Conservation (phyloP, 2,797 vertebrate genomes). For the Melanotaenia maccullochi region DNA sequence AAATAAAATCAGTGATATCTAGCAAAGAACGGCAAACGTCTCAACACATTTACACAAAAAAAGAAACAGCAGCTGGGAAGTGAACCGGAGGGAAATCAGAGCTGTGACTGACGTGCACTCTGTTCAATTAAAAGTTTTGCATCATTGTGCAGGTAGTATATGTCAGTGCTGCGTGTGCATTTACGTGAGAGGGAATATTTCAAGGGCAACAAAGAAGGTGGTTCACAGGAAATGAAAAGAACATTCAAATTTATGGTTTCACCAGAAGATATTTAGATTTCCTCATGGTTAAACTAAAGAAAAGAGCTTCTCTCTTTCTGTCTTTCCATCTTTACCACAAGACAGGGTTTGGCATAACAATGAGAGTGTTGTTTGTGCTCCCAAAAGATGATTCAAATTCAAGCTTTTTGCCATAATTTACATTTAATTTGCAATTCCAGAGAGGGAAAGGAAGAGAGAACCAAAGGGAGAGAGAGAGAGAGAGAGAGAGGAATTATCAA, state of each 20-base stretch:
- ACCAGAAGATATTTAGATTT: conserved; percentile 36
- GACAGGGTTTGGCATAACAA: conserved; percentile 39
- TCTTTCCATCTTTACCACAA: conserved; percentile 35
- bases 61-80: conserved; percentile 28
- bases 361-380: conserved; percentile 38
- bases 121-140: conserved; percentile 40
- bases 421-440: conserved; percentile 39
- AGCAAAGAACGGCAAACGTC: not conserved
- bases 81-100: conserved; percentile 52
- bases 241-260: conserved; percentile 43
- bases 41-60: conserved; percentile 12
- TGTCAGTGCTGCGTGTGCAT: conserved; percentile 8
- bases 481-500: conserved; percentile 7
- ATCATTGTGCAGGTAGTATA: conserved; percentile 24
- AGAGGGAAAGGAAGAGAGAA: conserved; percentile 8
- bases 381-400: conserved; percentile 51
- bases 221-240: conserved; percentile 40
- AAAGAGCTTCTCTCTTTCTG: conserved; percentile 3
- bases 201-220: conserved; percentile 18
- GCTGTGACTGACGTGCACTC: conserved; percentile 40
- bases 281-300: conserved; percentile 32
- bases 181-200: conserved; percentile 17
- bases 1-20: conserved; percentile 29
- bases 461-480: not conserved
- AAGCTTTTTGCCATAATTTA: conserved; percentile 36